These are phyloP conservation scores for Deroplatys truncata DNA, from an alignment of 2,888 invertebrate species.

Conservation along the genomic window DNA sequence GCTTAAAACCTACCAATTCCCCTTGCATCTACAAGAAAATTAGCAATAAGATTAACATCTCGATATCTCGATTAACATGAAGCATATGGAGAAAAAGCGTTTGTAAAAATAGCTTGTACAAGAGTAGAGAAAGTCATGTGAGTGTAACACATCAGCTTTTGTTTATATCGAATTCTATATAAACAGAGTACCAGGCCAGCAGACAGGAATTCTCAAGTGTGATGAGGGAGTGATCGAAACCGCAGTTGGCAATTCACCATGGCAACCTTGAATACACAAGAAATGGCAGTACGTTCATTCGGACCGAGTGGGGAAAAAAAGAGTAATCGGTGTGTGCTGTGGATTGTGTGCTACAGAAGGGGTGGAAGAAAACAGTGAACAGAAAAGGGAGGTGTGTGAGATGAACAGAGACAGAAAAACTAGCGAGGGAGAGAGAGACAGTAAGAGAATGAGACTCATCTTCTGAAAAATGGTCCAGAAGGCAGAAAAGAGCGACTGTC, in stretches of 20 bases:
- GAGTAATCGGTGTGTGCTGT: neutral
- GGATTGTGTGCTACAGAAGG: neutral
- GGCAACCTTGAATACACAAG: neutral
- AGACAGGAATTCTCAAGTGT: neutral
- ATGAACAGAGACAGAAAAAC: neutral
- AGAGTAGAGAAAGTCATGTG: too few species aligned
- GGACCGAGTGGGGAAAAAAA: neutral
- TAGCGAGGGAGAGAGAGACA: neutral
- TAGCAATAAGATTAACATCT: too few species aligned
- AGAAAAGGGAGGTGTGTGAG: neutral
- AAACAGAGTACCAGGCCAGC: too few species aligned
- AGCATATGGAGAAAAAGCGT: too few species aligned
- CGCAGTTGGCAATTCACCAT: neutral
- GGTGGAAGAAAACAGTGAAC: neutral
- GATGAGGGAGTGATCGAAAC: neutral
- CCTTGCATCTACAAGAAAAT: too few species aligned
- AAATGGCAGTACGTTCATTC: neutral
- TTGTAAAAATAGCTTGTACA: too few species aligned
- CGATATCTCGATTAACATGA: too few species aligned
- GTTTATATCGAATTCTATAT: too few species aligned
- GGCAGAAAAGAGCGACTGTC: conserved; percentile 1
- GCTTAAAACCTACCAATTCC: too few species aligned
- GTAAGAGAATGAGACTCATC: neutral
- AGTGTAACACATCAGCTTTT: too few species aligned
- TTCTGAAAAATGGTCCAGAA: conserved; percentile 9